Evolutionary conservation across 2,113 vertebrate species (phyloP).

Genomic region (Xenus cinereus): DNA sequence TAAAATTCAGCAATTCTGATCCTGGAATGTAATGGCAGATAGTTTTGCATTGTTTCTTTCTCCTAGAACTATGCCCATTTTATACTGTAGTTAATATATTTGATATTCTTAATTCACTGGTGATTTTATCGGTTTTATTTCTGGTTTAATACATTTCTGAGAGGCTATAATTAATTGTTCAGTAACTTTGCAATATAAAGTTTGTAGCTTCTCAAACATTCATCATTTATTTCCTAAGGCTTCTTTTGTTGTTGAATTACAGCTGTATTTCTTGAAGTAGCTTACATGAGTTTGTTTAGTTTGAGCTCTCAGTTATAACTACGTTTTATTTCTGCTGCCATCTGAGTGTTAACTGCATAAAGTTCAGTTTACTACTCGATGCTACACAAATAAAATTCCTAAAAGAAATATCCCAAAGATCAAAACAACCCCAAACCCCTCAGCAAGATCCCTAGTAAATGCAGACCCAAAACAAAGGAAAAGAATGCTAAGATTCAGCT

Average conservation of each 20-base stretch:
- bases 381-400: background rate
- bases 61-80: background rate
- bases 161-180: background rate
- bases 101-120: background rate
- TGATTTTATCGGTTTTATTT: background rate
- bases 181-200: background rate
- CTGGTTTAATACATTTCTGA: background rate
- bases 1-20: background rate
- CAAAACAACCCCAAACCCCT: background rate
- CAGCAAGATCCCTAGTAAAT: background rate
- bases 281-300: conserved; percentile 46
- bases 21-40: background rate
- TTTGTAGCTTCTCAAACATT: background rate
- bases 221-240: background rate
- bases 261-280: background rate
- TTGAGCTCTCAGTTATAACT: conserved; percentile 12
- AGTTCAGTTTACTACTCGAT: background rate
- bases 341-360: conserved; percentile 28
- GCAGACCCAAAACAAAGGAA: background rate
- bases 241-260: background rate
- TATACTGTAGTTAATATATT: background rate
- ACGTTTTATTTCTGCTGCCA: conserved; percentile 50
- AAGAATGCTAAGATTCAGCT: background rate
- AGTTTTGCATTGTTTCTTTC: background rate
- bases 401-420: background rate